Evolutionary conservation across 1,140 invertebrate genomes (phyloP), one percentile per base, ranked within the genome.

Genomic region (Planococcus citri): DNA sequence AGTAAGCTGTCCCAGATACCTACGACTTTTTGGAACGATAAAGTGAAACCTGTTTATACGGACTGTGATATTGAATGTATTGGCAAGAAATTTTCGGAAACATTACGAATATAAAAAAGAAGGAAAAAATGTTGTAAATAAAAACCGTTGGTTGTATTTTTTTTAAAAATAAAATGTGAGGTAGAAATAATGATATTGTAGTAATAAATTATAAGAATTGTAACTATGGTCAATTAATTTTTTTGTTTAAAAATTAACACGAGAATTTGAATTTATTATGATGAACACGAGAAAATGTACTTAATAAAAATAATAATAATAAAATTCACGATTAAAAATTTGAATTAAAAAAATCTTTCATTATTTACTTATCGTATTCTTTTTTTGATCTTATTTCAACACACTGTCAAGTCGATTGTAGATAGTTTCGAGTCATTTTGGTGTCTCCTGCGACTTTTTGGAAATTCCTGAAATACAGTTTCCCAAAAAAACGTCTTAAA

Each of bases 31-130:
- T 72, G 72, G 72, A 21, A 71, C 22, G 37, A 38, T 21, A 41
- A 29, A 29, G 4, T 22, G 67, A 70, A 71, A 68, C 72, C 72
- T 20, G 20, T 38, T 6, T 72, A 72, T 67, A 27, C 69, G 14
- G 21, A 70, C 27, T 58, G 70, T 69, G 70, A 71, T 10, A 1
- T 72, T 41, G 72, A 72, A 70, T 69, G 68, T 58, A 72, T 69
- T 60, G 68, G 41, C 3, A 64, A 64, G 6, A 64, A 64, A 64
- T 1, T 64, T 4, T 64, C 60, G 22, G 20, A 64, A 25, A 24
- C 41, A 9, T 51, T 51, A 51, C 41, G n/a, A 6, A 3, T 51
- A 51, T 51, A n/a, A 51, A 17, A 20, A 14, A n/a, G n/a, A n/a
- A n/a, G n/a, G n/a, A n/a, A n/a, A n/a, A n/a, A n/a, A n/a, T n/a